Evolutionary conservation across 2,888 invertebrate genomes (phyloP).

Genomic region (Marasmarcha lunaedactyla): DNA sequence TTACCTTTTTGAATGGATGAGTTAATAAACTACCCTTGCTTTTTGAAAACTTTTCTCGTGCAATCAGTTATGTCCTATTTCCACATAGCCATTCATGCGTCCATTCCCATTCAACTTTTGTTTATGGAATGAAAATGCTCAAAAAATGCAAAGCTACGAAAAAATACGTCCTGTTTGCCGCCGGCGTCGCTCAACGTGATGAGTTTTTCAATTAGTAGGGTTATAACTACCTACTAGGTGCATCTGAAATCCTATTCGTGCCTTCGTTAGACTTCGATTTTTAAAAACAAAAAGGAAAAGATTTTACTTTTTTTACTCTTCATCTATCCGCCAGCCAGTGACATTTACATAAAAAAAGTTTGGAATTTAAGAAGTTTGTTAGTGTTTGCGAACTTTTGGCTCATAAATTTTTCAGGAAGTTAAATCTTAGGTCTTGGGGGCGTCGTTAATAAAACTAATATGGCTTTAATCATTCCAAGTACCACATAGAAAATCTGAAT

Average conservation of each 20-base stretch:
- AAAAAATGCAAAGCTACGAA: not conserved
- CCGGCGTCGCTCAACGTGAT: not conserved
- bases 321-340: no score
- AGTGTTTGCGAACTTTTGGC: no score
- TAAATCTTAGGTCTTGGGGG: no score
- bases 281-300: not conserved
- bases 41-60: not conserved
- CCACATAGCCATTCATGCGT: not conserved
- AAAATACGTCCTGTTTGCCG: not conserved
- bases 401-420: no score
- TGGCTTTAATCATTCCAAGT: no score
- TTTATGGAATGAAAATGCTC: not conserved
- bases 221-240: not conserved
- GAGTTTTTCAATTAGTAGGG: slow-evolving; percentile 1
- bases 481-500: no score
- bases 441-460: no score
- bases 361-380: no score
- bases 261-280: slow-evolving; percentile 1
- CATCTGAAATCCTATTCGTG: not conserved
- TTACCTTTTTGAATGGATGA: no score
- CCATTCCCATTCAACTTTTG: not conserved
- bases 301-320: no score
- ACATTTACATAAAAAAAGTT: no score
- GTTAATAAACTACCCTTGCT: no score
- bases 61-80: not conserved